A percentile compares a stretch with the other conserved stretches of the same genome.
Conservation (phyloP, 2,113 vertebrate genomes). For the Psilopsiagon aurifrons region DNA sequence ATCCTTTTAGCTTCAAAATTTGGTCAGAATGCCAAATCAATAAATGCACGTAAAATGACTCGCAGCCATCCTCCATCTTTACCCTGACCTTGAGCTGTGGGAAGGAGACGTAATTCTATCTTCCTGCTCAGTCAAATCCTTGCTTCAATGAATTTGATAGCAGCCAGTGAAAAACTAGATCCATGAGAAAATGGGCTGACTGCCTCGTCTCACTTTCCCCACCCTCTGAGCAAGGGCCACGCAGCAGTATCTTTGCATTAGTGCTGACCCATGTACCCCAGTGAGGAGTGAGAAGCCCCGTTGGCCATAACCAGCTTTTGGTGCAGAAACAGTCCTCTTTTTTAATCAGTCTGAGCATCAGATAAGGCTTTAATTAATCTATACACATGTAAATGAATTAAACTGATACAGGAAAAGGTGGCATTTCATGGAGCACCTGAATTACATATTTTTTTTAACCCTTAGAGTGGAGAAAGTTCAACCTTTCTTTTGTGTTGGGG, state of each 20-base stretch:
- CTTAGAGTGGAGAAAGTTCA: not conserved
- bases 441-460: not conserved
- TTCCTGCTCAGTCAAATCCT: constrained; percentile 61
- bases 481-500: not conserved
- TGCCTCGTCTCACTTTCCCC: constrained; percentile 13
- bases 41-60: not conserved
- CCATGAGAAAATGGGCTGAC: constrained; percentile 56
- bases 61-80: constrained; percentile 9
- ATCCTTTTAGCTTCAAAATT: not conserved
- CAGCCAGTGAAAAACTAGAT: constrained; percentile 63
- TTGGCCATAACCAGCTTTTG: not conserved
- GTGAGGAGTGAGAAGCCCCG: not conserved
- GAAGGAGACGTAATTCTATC: constrained; percentile 57
- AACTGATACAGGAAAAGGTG: not conserved
- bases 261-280: not conserved
- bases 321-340: not conserved
- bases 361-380: not conserved
- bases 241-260: not conserved
- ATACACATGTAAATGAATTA: not conserved
- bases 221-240: not conserved
- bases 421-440: not conserved
- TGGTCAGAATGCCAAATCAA: not conserved
- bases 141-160: constrained; percentile 66
- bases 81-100: constrained; percentile 60
- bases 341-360: not conserved